Conservation (phyloP, 1,140 invertebrate genomes). For the Vollenhovia emeryi region DNA sequence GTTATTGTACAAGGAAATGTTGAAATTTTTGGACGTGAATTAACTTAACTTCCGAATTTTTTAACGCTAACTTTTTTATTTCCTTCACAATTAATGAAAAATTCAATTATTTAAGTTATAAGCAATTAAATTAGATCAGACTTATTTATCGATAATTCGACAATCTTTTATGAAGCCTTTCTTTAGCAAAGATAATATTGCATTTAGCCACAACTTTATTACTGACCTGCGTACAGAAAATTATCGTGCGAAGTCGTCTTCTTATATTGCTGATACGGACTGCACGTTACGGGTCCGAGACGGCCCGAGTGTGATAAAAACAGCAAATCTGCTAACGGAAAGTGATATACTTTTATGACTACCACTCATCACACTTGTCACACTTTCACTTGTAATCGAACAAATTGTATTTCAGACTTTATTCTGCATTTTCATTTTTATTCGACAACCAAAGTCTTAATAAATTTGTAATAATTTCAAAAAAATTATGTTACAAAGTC, state of each 20-base stretch:
- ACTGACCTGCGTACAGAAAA: neutral
- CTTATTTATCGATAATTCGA: neutral
- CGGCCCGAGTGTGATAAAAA: neutral
- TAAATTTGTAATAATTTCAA: neutral
- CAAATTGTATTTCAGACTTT: neutral
- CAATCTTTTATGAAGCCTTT: neutral
- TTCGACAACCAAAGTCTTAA: neutral
- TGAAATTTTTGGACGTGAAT: neutral
- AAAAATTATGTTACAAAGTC: neutral
- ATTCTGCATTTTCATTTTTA: neutral
- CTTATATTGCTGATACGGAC: conserved; percentile 3
- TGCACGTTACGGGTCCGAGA: too few relatives aligned
- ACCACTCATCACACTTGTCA: neutral
- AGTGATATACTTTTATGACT: neutral
- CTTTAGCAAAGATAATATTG: neutral
- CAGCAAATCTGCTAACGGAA: neutral
- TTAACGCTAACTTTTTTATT: neutral
- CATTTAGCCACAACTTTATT: neutral
- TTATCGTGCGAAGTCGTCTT: neutral
- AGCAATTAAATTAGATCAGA: neutral
- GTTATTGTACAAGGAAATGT: neutral
- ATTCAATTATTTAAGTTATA: neutral
- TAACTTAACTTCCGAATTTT: neutral
- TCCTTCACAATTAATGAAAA: neutral
- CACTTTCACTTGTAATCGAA: neutral